Percentiles rank a stretch among this genome's conserved stretches.
Conservation (phyloP, 2,113 vertebrate genomes). For the Nycticebus coucang region DNA sequence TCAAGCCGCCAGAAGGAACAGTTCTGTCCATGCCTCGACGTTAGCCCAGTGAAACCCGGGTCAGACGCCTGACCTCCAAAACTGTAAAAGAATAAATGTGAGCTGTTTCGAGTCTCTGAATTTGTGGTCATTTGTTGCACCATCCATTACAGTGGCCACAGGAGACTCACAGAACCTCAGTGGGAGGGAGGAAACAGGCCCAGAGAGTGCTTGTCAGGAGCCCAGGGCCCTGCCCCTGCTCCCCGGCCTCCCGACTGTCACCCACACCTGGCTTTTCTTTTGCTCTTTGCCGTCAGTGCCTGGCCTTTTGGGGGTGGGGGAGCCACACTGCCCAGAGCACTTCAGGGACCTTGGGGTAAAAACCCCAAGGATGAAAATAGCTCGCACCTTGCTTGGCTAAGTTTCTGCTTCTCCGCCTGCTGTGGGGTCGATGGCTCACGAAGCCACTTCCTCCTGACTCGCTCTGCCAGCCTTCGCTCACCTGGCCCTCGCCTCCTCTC, state of each 20-base stretch:
- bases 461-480: neutral
- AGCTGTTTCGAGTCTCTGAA: neutral
- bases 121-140: neutral
- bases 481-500: neutral
- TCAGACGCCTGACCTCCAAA: neutral
- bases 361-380: conserved; percentile 74
- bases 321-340: neutral
- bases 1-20: neutral
- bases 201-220: rapidly evolving
- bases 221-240: rapidly evolving
- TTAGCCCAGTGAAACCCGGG: neutral
- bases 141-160: rapidly evolving
- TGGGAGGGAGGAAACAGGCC: neutral
- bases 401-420: conserved; percentile 59
- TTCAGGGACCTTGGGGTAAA: conserved; percentile 38
- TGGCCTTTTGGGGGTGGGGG: rapidly evolving
- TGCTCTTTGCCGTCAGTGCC: rapidly evolving
- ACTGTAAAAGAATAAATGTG: neutral
- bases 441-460: conserved; percentile 73
- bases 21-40: neutral
- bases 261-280: neutral
- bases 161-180: neutral
- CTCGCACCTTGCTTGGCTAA: conserved; percentile 21
- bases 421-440: neutral
- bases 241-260: rapidly evolving